These are phyloP conservation scores for Cromileptes altivelis DNA, from an alignment of 2,113 vertebrate species.

Conservation along the genomic window DNA sequence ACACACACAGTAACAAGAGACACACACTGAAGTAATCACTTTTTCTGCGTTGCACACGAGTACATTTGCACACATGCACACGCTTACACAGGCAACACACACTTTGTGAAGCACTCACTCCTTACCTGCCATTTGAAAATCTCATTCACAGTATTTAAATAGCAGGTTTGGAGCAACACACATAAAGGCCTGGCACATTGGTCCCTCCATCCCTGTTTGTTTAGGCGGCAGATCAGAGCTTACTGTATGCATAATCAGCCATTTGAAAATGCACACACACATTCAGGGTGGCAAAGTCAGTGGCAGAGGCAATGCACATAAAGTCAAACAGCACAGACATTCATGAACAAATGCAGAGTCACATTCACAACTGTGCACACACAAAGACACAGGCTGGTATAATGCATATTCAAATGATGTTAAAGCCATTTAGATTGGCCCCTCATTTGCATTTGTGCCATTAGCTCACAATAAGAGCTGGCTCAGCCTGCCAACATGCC, in stretches of 20 bases:
- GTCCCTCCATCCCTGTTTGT: slow-evolving; percentile 47
- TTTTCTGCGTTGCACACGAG: slow-evolving; percentile 15
- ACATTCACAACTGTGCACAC: slow-evolving; percentile 15
- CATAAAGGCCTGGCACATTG: neutral
- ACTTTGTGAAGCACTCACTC: neutral
- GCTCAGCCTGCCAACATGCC: neutral
- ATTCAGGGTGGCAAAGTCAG: neutral
- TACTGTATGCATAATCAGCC: slow-evolving; percentile 78
- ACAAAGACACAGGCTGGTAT: slow-evolving; percentile 67
- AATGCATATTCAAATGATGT: slow-evolving; percentile 84
- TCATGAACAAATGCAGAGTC: slow-evolving; percentile 38
- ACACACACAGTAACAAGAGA: slow-evolving; percentile 46
- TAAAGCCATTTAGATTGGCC: slow-evolving; percentile 58
- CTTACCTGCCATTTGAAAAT: slow-evolving; percentile 31
- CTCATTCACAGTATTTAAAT: slow-evolving; percentile 31
- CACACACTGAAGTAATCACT: slow-evolving; percentile 45
- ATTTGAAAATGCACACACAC: slow-evolving; percentile 14
- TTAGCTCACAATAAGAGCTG: slow-evolving; percentile 53
- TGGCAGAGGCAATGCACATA: neutral
- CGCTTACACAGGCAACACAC: neutral
- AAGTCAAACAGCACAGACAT: neutral
- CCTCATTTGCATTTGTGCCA: slow-evolving; percentile 68
- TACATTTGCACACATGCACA: slow-evolving; percentile 32
- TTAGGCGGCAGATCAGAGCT: slow-evolving; percentile 77
- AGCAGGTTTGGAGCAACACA: slow-evolving; percentile 20